Base-by-base conservation (phyloP, 64 coral and sea anemone genomes). In the Porites lutea region DNA sequence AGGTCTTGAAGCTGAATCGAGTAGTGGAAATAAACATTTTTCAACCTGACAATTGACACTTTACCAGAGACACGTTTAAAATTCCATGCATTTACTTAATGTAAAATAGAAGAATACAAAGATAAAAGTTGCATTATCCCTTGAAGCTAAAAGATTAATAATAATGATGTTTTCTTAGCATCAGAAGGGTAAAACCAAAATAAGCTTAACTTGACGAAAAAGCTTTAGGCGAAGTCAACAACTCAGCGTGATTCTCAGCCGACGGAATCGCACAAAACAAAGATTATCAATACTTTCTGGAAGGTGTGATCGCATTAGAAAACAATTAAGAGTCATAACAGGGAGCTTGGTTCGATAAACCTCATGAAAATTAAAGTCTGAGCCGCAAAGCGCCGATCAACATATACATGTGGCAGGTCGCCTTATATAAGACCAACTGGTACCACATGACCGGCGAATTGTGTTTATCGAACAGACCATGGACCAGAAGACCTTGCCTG, bases 261-360 rank as follows among this genome's bases (percentile, higher is more conserved):
- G 8, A 14, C 63, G 51, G n/a, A 52, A 57, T 22, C 27, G 19
- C 4, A 63, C 4, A 61, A 19, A 83, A 18, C 59, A 83, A 64
- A 83, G 61, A 46, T 49, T 0, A 49, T 49, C 18, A 79, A 53
- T 37, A 12, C 79, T 65, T 83, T 37, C 6, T 8, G 4, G 44
- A 48, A 83, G 60, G 79, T 49, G 59, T 45, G 5, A 83, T 13
- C 60, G 10, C 57, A n/a, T 83, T 65, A 61, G 53, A 80, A 61
- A 22, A 11, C 78, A 60, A 80, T 80, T 80, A 80, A 23, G 37
- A 49, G 45, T 47, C 45, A 83, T 65, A 65, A 66, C 60, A 65
- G 8, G 14, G 14, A 6, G 6, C 5, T 49, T 83, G 23, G 20
- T 9, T 22, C 48, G 71, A 74, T 74, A 74, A 74, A 74, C 10